Conservation (phyloP, 2,888 invertebrate genomes). For the Apodemia mormo region DNA sequence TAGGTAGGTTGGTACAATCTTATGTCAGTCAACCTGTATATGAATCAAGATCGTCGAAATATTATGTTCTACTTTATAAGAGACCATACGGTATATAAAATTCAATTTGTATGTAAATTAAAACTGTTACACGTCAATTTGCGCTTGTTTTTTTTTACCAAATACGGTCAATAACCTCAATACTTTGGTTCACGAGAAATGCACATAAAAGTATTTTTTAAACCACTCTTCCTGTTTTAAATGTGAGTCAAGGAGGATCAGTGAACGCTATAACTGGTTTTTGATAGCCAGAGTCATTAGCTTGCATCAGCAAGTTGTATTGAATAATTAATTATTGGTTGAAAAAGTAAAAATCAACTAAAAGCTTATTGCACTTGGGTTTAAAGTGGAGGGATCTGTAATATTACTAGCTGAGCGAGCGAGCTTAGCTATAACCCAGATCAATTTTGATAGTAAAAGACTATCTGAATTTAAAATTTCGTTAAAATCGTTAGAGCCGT, state of each 20-base stretch:
- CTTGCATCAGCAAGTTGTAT: background rate
- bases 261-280: conserved; percentile 28
- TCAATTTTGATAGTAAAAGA: too few species aligned
- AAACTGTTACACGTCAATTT: background rate
- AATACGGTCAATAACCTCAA: conserved; percentile 12
- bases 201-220: conserved; percentile 55
- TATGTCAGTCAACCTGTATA: too few species aligned
- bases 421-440: too few species aligned
- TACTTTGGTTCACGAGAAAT: conserved; percentile 39
- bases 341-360: conserved; percentile 8
- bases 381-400: too few species aligned
- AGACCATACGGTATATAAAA: conserved; percentile 6
- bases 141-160: background rate
- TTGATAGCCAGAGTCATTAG: conserved; percentile 1
- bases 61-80: too few species aligned
- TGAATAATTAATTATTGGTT: conserved; percentile 13
- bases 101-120: background rate
- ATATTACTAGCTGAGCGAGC: too few species aligned
- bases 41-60: too few species aligned
- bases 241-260: conserved; percentile 70
- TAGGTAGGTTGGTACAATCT: too few species aligned
- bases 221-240: conserved; percentile 55
- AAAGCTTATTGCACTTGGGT: too few species aligned
- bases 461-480: too few species aligned
- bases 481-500: too few species aligned